These are phyloP conservation scores for Meandrina meandrites DNA, from an alignment of 92 coral and sea anemone genomes.

Conservation along the genomic window DNA sequence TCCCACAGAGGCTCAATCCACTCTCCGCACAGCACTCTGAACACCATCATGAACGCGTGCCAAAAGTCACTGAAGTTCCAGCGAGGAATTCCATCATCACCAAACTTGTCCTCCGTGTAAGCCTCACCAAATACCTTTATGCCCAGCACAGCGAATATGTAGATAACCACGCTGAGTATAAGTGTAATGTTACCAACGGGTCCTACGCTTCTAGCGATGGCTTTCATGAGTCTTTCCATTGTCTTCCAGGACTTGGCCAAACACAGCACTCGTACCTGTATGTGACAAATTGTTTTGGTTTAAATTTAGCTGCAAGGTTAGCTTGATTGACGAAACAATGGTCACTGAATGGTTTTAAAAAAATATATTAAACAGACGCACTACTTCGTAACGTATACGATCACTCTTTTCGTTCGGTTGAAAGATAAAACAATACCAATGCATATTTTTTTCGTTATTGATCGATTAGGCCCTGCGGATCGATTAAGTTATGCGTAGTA, in stretches of 20 bases:
- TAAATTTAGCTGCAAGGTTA: neutral
- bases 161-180: conserved; percentile 71
- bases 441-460: too few species aligned
- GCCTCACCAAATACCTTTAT: conserved; percentile 74
- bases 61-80: conserved; percentile 83
- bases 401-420: too few species aligned
- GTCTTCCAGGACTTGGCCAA: conserved; percentile 87
- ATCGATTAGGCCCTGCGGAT: too few species aligned
- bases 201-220: conserved; percentile 83
- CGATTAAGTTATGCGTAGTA: too few species aligned
- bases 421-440: too few species aligned
- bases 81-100: conserved; percentile 66
- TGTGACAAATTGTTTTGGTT: neutral
- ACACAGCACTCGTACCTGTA: conserved; percentile 73
- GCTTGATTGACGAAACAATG: neutral
- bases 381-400: too few species aligned
- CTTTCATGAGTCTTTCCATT: conserved; percentile 75
- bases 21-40: conserved; percentile 80
- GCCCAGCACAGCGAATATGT: conserved; percentile 83
- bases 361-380: neutral
- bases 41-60: conserved; percentile 87
- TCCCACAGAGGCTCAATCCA: conserved; percentile 95
- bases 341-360: too few species aligned
- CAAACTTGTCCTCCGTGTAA: conserved; percentile 72
- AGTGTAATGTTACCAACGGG: conserved; percentile 82